A percentile compares a stretch with the other conserved stretches of the same genome.
Evolutionary conservation across 2,797 vertebrate species (phyloP).

Genomic region (Mormyrus proboscirostris): DNA sequence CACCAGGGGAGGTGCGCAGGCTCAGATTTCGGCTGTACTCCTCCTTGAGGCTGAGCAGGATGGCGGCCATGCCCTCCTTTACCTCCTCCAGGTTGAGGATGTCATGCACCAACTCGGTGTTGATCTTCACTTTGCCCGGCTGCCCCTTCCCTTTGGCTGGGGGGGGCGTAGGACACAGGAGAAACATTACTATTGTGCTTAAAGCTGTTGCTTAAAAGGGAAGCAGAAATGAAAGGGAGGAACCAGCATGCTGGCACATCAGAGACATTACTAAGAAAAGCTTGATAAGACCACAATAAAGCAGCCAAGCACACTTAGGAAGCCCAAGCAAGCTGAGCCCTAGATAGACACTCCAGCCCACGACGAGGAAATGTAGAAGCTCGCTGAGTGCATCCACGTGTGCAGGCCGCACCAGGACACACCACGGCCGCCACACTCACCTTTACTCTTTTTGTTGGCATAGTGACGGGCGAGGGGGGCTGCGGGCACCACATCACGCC

Average conservation of each 20-base stretch:
- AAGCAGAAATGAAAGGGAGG: slow-evolving; percentile 20
- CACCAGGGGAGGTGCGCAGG: slow-evolving; percentile 85
- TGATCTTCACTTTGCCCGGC: slow-evolving; percentile 77
- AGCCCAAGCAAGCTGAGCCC: slow-evolving; percentile 22
- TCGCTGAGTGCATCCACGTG: slow-evolving; percentile 18
- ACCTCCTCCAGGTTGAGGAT: slow-evolving; percentile 81
- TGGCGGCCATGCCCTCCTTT: slow-evolving; percentile 70
- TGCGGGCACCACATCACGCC: slow-evolving; percentile 24
- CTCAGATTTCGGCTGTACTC: slow-evolving; percentile 84
- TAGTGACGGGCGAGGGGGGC: slow-evolving; percentile 57
- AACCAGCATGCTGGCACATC: slow-evolving; percentile 32
- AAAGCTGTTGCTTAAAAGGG: slow-evolving; percentile 19
- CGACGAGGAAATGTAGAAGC: slow-evolving; percentile 18
- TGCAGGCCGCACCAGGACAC: slow-evolving; percentile 5
- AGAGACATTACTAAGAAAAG: slow-evolving; percentile 44
- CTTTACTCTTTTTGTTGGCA: slow-evolving; percentile 87
- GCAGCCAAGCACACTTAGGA: slow-evolving; percentile 24
- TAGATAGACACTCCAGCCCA: slow-evolving; percentile 33
- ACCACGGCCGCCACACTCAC: slow-evolving; percentile 35
- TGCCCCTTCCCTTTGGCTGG: slow-evolving; percentile 82
- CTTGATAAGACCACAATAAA: slow-evolving; percentile 20
- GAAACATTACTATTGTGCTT: not conserved
- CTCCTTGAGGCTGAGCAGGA: slow-evolving; percentile 72
- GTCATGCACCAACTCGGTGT: slow-evolving; percentile 76
- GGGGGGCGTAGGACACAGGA: slow-evolving; percentile 13